Percentiles rank a stretch among this genome's conserved stretches.
Conservation (phyloP, 2,888 invertebrate genomes). For the Drosophila yooni region DNA sequence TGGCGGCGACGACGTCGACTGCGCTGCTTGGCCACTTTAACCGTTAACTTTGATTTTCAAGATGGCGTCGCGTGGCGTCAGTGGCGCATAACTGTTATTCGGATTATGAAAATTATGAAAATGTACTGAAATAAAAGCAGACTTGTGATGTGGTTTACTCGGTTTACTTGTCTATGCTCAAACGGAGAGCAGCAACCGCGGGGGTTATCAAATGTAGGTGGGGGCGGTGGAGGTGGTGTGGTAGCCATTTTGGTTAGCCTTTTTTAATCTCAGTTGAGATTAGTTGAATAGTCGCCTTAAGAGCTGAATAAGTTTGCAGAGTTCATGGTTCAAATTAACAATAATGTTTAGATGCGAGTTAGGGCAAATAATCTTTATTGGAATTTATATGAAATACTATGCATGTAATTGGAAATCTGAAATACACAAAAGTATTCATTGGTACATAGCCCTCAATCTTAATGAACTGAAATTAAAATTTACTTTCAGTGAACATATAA, state of each 20-base stretch:
- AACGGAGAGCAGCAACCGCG: conserved; percentile 1
- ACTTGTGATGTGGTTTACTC: conserved; percentile 70
- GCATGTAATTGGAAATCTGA: background rate
- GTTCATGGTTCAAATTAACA: conserved; percentile 8
- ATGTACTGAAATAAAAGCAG: conserved; percentile 61
- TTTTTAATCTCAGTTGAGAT: conserved; percentile 15
- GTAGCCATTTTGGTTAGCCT: conserved; percentile 10
- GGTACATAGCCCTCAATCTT: too few relatives aligned
- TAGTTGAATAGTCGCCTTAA: conserved; percentile 10
- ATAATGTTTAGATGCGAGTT: background rate
- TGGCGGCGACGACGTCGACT: conserved; percentile 23
- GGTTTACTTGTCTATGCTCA: conserved; percentile 51
- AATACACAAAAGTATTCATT: too few relatives aligned
- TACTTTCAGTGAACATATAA: too few relatives aligned
- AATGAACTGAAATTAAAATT: too few relatives aligned
- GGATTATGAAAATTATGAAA: conserved; percentile 76
- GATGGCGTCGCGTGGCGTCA: conserved; percentile 60
- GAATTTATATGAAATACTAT: background rate
- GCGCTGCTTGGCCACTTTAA: conserved; percentile 54
- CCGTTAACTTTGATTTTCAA: conserved; percentile 73
- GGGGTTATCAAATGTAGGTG: background rate
- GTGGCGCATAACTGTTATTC: conserved; percentile 71
- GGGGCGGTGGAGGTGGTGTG: background rate
- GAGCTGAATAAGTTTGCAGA: conserved; percentile 4
- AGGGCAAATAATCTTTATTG: background rate